Conservation (phyloP, 2,888 invertebrate species). For the Adelognathus sp. region DNA sequence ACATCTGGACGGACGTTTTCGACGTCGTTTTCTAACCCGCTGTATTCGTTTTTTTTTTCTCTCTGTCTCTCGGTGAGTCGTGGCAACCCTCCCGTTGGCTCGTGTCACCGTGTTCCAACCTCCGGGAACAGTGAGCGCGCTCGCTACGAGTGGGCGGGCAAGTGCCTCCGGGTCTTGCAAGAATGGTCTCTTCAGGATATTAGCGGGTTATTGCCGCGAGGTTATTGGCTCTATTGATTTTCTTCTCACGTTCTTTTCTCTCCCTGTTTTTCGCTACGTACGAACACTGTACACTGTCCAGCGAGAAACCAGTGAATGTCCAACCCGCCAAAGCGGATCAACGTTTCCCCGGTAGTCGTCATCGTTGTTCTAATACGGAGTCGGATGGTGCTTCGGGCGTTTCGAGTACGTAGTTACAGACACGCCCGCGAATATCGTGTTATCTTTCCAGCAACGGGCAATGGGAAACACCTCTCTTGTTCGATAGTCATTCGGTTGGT, state of each 20-base stretch:
- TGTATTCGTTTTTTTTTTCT: background rate
- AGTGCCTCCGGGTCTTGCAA: conserved; percentile 65
- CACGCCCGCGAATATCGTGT: conserved; percentile 29
- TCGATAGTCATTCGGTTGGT: background rate
- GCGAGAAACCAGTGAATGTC: conserved; percentile 33
- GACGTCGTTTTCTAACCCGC: conserved; percentile 17
- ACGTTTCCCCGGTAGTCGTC: conserved; percentile 43
- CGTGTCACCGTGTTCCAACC: conserved; percentile 3
- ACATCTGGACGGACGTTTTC: conserved; percentile 61
- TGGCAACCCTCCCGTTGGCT: conserved; percentile 40
- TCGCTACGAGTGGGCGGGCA: conserved; percentile 55
- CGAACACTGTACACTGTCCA: conserved; percentile 30
- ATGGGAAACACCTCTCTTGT: background rate
- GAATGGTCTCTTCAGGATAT: conserved; percentile 79
- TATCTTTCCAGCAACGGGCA: background rate
- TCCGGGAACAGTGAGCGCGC: background rate
- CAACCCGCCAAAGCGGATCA: conserved; percentile 48
- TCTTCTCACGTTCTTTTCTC: conserved; percentile 41
- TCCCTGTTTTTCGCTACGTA: background rate
- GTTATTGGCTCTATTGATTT: conserved; percentile 78
- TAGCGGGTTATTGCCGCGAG: conserved; percentile 77
- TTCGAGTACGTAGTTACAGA: conserved; percentile 11
- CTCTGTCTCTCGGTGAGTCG: background rate
- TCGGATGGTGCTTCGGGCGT: conserved; percentile 37
- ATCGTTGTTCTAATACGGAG: background rate